Evolutionary conservation across 2,797 vertebrate genomes (phyloP), one percentile per base, ranked within the genome.

Genomic region (Sardinella longiceps): DNA sequence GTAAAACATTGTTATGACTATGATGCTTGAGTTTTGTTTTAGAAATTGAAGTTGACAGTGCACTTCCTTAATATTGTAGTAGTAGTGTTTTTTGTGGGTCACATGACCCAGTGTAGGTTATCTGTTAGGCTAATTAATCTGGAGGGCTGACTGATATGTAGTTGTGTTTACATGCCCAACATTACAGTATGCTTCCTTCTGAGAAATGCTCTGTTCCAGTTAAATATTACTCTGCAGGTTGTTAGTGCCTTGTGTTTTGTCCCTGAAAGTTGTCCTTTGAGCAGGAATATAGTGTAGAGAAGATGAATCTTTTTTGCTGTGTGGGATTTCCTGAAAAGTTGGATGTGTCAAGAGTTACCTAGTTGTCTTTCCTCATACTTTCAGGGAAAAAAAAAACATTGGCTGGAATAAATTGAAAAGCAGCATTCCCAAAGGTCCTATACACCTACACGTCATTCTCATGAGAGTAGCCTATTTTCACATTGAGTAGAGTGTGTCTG

Each of bases 111-210:
- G 70, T 77, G 37, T 39, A 48, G 11, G 46, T 12, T 10, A 20
- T 70, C 37, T 39, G 33, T 74, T 23, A n/a, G n/a, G n/a, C n/a
- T n/a, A 20, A 6, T 77, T 43, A 43, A 14, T 9, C 5, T 77
- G 70, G 70, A 77, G 37, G 33, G 39, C 37, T 77, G 70, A 5
- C 70, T 18, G 18, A 20, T 43, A 18, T 43, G 70, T 43, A 15
- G 70, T 43, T 43, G 37, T 77, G 37, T 77, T 77, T 77, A 77
- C 70, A 77, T 77, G 70, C 37, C 70, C 70, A 77, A 43, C 70
- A 77, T 37, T 74, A 37, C 30, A 30, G n/a, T n/a, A n/a, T n/a
- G n/a, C 48, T 74, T 5, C 5, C 66, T 39, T 74, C 14, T 2
- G 30, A 74, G 30, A 74, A 74, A 37, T 28, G 30, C 18, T 37